Conservation (phyloP, 2,888 invertebrate species). For the Melipona beecheii region DNA sequence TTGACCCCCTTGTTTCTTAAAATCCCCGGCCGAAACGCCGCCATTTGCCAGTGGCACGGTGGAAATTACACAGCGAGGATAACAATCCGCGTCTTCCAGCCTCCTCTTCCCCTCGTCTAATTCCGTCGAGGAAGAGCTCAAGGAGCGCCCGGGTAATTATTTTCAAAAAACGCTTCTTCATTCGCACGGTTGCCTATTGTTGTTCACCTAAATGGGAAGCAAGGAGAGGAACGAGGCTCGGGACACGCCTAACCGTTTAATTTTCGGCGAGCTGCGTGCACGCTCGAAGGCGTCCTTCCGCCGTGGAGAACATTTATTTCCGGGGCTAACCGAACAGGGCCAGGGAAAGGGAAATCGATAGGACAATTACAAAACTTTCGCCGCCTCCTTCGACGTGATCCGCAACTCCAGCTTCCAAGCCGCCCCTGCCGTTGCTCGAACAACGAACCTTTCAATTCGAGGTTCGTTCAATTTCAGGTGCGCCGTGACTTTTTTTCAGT, state of each 20-base stretch:
- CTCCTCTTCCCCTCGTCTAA: not conserved
- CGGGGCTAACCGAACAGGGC: not conserved
- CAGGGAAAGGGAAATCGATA: constrained; percentile 56
- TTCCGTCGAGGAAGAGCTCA: not conserved
- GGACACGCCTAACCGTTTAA: constrained; percentile 68
- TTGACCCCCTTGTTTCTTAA: constrained; percentile 32
- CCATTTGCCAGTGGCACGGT: constrained; percentile 13
- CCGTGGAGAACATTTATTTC: constrained; percentile 61
- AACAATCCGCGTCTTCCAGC: constrained; percentile 30
- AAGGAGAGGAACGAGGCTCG: constrained; percentile 7
- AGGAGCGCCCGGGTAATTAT: constrained; percentile 19
- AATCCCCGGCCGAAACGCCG: constrained; percentile 12
- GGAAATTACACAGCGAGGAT: constrained; percentile 24
- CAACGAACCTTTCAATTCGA: not conserved
- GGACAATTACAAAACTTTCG: constrained; percentile 79
- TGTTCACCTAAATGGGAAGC: constrained; percentile 28
- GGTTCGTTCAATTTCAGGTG: not conserved
- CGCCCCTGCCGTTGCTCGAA: not conserved
- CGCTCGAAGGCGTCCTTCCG: constrained; percentile 50
- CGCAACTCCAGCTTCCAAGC: constrained; percentile 1
- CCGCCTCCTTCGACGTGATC: constrained; percentile 51
- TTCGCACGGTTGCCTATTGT: constrained; percentile 22
- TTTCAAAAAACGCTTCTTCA: constrained; percentile 15
- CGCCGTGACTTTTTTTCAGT: not conserved
- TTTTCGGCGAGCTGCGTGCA: constrained; percentile 57